Base-by-base conservation (phyloP, 2,113 vertebrate genomes). In the Mormyrus iriodes region DNA sequence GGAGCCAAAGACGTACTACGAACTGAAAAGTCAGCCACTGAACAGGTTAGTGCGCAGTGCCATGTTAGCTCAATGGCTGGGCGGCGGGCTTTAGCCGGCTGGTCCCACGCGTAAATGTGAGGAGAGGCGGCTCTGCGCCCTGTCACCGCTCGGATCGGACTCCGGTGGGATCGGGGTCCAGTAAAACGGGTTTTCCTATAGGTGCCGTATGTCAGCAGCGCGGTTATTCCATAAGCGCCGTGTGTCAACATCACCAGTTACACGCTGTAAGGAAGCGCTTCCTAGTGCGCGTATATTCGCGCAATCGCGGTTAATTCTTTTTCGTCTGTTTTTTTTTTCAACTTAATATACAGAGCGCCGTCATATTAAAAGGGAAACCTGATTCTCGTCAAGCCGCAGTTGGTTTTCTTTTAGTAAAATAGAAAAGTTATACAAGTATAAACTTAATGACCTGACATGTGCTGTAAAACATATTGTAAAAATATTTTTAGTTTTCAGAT, bases 1-100 rank as follows among this genome's bases (percentile, higher is more conserved):
- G 92, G 96, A 96, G 91, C 95, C 96, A 91, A 96, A 96, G 94
- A 96, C 95, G 90, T 97, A 96, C 92, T 96, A 97, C 93, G 96
- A 96, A 94, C 96, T 96, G 92, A 96, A 96, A 92, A 97, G 96
- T 92, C 96, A 96, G 87, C 96, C 96, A 15, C 91, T 96, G 87
- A 94, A 94, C 96, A 96, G 96, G 96, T 97, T 94, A 94, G 95
- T 91, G 91, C 88, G 85, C 69, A 89, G 88, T 79, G 53, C 51
- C 27, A 49, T 61, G 73, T 89, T 83, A 44, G 76, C 82, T 15
- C n/a, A n/a, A 31, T 58, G 48, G 88, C 82, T 58, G 35, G 82
- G 42, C 82, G 39, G 44, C 82, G 44, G 82, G 82, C 82, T 84
- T 84, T 46, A 6, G 42, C 73, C 15, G 21, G 42, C 35, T 84